Base-by-base conservation (phyloP, 2,113 vertebrate species). In the Perccottus glenii region DNA sequence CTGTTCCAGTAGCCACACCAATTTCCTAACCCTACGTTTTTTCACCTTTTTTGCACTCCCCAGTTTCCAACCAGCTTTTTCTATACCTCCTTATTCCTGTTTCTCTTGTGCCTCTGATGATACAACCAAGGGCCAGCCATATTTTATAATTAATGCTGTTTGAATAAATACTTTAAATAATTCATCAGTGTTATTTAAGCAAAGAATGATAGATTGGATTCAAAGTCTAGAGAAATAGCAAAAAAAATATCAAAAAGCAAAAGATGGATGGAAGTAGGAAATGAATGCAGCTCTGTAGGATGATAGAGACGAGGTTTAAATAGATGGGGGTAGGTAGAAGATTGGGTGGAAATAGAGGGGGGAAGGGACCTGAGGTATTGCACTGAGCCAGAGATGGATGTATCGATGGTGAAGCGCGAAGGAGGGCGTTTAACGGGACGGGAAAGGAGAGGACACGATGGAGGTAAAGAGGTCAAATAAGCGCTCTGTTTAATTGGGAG, bases 1-100 rank as follows among this genome's bases (percentile, higher is more conserved):
- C 90, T 92, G 90, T 92, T 93, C 90, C 89, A 87, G 90, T 90
- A 93, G 91, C 91, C 89, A 92, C 90, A 91, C 91, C 90, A 93
- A 93, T 93, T 93, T 93, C 91, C 91, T 92, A 88, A 78, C 92
- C 82, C 87, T 81, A 67, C 35, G n/a, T 57, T 7, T 67, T 57
- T 75, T 58, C 77, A 75, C 72, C 84, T 79, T n/a, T 67, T 56
- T 57, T 57, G 64, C 62, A 58, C 68, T 77, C 70, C 64, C 73
- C 64, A 75, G 51, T 62, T 80, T 70, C 11, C 64, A 73, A 73
- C 64, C 73, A 71, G 73, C 78, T 42, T 27, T 45, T 11, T 47
- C 55, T 47, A 44, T 47, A 40, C 42, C 27, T n/a, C 4, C 64
- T 46, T 12, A 9, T 12, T 4, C 63, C 3, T 69, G 60, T 52